Evolutionary conservation across 92 coral and sea anemone genomes (phyloP), one percentile per base, ranked within the genome.

Genomic region (Zoanthus sansibaricus): DNA sequence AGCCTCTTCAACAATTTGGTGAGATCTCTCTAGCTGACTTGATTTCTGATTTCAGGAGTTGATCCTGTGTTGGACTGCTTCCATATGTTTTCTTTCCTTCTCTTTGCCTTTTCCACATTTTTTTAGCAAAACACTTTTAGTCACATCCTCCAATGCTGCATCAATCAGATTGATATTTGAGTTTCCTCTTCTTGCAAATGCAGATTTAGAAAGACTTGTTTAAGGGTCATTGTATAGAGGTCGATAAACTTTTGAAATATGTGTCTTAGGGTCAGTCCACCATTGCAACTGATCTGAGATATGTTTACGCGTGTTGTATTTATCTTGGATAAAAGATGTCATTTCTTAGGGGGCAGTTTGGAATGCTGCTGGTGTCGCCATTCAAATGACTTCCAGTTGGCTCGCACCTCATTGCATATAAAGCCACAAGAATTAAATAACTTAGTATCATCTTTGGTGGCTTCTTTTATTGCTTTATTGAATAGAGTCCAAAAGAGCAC

Each of bases 361-460:
- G 32, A 59, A 55, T 16, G 68, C 84, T 56, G 68, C 84, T 33
- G 84, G 54, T 20, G 70, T 79, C 49, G 71, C 84, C 20, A 68
- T 49, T 56, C 52, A 54, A 92, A 42, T 25, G 92, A 87, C 33
- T 86, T 87, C 95, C 91, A 92, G 30, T 83, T 55, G 45, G 83
- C 91, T 25, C 92, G 91, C 16, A 91, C 95, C 64, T 92, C 92
- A 49, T 92, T 92, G 77, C 87, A 54, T 2, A 92, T 82, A 42
- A 73, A 89, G 21, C 91, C 95, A 77, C 54, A 72, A 31, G 92
- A 92, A 68, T 89, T 89, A 45, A 86, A 92, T 17, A 87, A 46
- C 61, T 89, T 80, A 12, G 13, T 58, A 7, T 73, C 31, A 71
- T 92, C 86, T 13, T 75, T 88, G 47, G 91, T 66, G 48, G 76